These are phyloP conservation scores for Tachycineta bicolor DNA, from an alignment of 2,113 vertebrate genomes.

Conservation along the genomic window DNA sequence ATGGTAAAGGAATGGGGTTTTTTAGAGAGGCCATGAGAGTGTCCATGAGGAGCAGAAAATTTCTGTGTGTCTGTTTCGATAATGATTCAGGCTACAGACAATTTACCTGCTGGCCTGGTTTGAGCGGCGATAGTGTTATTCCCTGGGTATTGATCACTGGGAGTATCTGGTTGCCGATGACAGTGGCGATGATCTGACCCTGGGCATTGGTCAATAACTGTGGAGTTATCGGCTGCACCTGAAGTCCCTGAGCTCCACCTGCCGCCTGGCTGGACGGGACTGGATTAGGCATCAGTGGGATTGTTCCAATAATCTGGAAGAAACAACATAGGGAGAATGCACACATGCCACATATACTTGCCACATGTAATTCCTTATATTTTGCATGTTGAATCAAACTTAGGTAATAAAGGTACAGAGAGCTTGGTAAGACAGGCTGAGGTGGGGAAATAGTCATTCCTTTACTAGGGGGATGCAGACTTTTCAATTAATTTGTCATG, in stretches of 20 bases:
- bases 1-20: not conserved
- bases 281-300: conserved; percentile 96
- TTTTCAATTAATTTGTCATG: not conserved
- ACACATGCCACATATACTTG: not conserved
- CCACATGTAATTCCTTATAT: not conserved
- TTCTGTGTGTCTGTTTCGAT: not conserved
- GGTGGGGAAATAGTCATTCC: not conserved
- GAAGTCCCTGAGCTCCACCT: conserved; percentile 90
- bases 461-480: not conserved
- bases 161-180: conserved; percentile 99
- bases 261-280: conserved; percentile 90
- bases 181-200: conserved; percentile 98
- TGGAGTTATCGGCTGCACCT: conserved; percentile 97
- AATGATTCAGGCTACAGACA: not conserved
- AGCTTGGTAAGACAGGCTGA: not conserved
- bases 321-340: conserved; percentile 48
- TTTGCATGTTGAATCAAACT: not conserved
- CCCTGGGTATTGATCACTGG: conserved; percentile 99
- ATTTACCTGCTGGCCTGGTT: conserved; percentile 95
- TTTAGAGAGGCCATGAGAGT: not conserved
- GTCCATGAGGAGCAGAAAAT: rapidly evolving
- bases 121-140: conserved; percentile 97
- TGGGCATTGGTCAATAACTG: conserved; percentile 98
- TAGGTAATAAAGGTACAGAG: not conserved
- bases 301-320: conserved; percentile 97